A percentile compares a stretch with the other conserved stretches of the same genome.
Evolutionary conservation across 2,797 vertebrate genomes (phyloP).

Genomic region (Melanotaenia parkinsoni): DNA sequence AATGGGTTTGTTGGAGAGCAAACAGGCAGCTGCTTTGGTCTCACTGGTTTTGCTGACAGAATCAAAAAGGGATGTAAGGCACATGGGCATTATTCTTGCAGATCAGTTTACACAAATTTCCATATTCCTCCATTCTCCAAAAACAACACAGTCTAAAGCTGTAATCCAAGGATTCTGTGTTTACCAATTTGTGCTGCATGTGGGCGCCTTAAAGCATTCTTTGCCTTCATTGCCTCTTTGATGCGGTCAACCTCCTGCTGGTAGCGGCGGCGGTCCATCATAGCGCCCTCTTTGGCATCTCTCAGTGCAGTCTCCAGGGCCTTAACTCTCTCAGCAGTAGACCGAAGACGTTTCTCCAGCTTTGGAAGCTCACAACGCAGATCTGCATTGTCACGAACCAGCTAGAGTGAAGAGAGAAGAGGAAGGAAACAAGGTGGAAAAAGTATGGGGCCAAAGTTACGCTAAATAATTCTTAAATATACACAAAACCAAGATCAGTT

Average conservation of each 20-base stretch:
- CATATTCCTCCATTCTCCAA: background rate
- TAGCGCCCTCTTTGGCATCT: constrained; percentile 96
- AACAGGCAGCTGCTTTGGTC: constrained; percentile 90
- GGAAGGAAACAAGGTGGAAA: background rate
- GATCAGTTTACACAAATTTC: background rate
- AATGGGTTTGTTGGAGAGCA: constrained; percentile 92
- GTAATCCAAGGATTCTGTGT: background rate
- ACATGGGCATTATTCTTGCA: background rate
- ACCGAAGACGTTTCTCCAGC: constrained; percentile 97
- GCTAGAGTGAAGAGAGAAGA: constrained; percentile 66
- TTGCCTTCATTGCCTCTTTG: constrained; percentile 92
- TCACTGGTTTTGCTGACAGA: constrained; percentile 92
- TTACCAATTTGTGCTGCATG: constrained; percentile 94
- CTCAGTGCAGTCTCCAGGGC: constrained; percentile 97
- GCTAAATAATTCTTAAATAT: background rate
- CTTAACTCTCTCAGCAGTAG: constrained; percentile 97
- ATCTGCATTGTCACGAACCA: constrained; percentile 99
- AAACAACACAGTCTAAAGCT: background rate
- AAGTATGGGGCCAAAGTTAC: background rate
- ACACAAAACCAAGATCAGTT: background rate
- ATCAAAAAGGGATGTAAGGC: constrained; percentile 5
- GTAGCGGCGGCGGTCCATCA: constrained; percentile 95
- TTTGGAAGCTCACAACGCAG: constrained; percentile 99
- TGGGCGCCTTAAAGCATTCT: constrained; percentile 88
- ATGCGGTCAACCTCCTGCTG: constrained; percentile 99